Percentiles rank a stretch among this genome's conserved stretches.
These are phyloP conservation scores for Schizotus pectinicornis DNA, from an alignment of 2,888 invertebrate genomes.

Conservation along the genomic window DNA sequence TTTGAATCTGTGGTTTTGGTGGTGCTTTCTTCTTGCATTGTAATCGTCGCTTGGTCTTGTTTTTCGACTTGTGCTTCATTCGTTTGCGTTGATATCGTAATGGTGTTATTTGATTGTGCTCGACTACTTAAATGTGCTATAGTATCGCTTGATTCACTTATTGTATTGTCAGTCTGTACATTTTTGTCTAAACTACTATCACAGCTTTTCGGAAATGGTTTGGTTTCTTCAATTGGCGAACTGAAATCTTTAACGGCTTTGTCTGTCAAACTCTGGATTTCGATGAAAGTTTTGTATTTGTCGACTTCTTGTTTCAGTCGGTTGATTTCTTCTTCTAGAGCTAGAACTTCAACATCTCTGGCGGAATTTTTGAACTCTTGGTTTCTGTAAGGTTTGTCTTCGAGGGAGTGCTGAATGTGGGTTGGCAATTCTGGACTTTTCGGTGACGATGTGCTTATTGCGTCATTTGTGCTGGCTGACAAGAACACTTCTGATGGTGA, in stretches of 20 bases:
- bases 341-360: slow-evolving; percentile 52
- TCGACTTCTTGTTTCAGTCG: slow-evolving; percentile 65
- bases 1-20: not conserved
- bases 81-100: slow-evolving; percentile 29
- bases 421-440: slow-evolving; percentile 25
- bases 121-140: not conserved
- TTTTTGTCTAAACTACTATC: slow-evolving; percentile 41
- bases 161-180: slow-evolving; percentile 19
- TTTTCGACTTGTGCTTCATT: slow-evolving; percentile 20
- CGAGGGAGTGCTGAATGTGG: slow-evolving; percentile 18
- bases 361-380: slow-evolving; percentile 48
- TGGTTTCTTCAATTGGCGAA: slow-evolving; percentile 55
- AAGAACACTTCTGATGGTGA: slow-evolving; percentile 48
- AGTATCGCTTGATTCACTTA: slow-evolving; percentile 6
- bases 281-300: slow-evolving; percentile 64
- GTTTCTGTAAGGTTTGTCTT: slow-evolving; percentile 12
- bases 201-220: slow-evolving; percentile 42
- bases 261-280: slow-evolving; percentile 63
- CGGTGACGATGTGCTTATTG: slow-evolving; percentile 39
- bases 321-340: slow-evolving; percentile 61
- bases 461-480: slow-evolving; percentile 41
- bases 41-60: slow-evolving; percentile 6
- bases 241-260: slow-evolving; percentile 63
- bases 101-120: slow-evolving; percentile 26
- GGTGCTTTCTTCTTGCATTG: slow-evolving; percentile 3